A percentile compares a stretch with the other conserved stretches of the same genome.
Conservation (phyloP, 2,797 vertebrate genomes). For the Spea hammondii region DNA sequence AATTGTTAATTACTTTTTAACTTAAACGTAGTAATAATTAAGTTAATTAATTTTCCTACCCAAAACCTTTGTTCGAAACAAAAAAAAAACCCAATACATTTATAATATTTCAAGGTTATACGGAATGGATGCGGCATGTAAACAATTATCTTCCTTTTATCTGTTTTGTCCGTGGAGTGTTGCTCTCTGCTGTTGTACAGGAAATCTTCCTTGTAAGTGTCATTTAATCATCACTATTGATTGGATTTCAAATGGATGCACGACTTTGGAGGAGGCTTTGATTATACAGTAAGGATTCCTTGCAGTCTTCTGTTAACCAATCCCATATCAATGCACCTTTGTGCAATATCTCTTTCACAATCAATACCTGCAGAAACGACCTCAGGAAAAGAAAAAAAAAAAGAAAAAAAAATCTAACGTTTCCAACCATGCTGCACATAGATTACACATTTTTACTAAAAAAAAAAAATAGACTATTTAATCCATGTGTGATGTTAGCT, state of each 20-base stretch:
- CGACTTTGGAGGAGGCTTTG: slow-evolving; percentile 71
- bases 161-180: slow-evolving; percentile 59
- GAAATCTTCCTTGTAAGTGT: slow-evolving; percentile 83
- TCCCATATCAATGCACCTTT: slow-evolving; percentile 75
- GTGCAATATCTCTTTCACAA: slow-evolving; percentile 77
- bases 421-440: slow-evolving; percentile 59
- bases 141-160: neutral
- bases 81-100: no score
- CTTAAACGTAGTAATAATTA: no score
- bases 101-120: slow-evolving; percentile 17
- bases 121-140: neutral
- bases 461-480: slow-evolving; percentile 1
- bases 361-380: slow-evolving; percentile 72
- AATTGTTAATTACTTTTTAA: no score
- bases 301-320: slow-evolving; percentile 70
- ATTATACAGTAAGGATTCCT: slow-evolving; percentile 73
- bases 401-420: slow-evolving; percentile 51
- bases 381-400: slow-evolving; percentile 45
- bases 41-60: no score
- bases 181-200: slow-evolving; percentile 64
- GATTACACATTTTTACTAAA: slow-evolving; percentile 60
- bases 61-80: no score
- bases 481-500: neutral
- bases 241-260: slow-evolving; percentile 74
- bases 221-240: slow-evolving; percentile 94